These are phyloP conservation scores for Tricholaema leucomelas DNA, from an alignment of 2,113 vertebrate genomes.

Conservation along the genomic window DNA sequence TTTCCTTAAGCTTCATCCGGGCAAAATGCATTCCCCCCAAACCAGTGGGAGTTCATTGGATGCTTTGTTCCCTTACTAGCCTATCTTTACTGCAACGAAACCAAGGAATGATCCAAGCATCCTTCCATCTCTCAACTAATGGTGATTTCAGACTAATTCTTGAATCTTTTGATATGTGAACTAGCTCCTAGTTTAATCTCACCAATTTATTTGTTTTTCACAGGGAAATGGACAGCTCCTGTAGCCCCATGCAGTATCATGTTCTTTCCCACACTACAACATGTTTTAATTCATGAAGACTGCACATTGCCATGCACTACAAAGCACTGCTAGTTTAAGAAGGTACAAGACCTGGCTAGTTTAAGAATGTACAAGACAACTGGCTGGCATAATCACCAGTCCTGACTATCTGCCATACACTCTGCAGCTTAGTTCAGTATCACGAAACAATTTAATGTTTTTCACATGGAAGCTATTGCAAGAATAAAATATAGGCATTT, in stretches of 20 bases:
- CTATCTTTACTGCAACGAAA: background rate
- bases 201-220: background rate
- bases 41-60: background rate
- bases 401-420: background rate
- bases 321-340: background rate
- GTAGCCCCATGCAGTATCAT: background rate
- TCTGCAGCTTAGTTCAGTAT: background rate
- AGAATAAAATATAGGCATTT: background rate
- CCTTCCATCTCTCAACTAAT: background rate
- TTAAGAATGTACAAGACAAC: background rate
- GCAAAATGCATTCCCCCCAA: background rate
- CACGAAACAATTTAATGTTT: background rate
- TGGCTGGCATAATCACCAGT: background rate
- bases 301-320: background rate
- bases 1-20: background rate
- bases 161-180: background rate
- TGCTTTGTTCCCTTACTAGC: background rate
- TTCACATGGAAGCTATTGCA: background rate
- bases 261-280: background rate
- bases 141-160: background rate
- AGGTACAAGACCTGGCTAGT: background rate
- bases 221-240: background rate
- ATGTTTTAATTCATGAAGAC: background rate
- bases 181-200: background rate
- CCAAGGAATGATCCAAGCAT: background rate